These are phyloP conservation scores for Ophioninae sp. DNA, from an alignment of 2,888 invertebrate species.

Conservation along the genomic window DNA sequence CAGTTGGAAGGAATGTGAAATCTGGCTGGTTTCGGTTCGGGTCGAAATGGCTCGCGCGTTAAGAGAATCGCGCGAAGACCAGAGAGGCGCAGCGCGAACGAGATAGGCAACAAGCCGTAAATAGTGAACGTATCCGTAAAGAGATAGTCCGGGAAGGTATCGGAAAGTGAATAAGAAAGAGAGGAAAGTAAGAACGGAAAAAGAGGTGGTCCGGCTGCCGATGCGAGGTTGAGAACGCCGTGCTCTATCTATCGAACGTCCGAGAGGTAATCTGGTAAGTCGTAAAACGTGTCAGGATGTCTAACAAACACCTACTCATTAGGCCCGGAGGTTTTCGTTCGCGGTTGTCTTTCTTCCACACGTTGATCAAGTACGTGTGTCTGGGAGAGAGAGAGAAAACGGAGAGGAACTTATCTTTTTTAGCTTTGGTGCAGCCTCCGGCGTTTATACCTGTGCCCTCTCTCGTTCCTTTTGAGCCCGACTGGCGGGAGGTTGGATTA, in stretches of 20 bases:
- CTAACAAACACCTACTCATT: slow-evolving; percentile 80
- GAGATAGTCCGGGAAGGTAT: slow-evolving; percentile 39
- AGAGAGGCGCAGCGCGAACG: slow-evolving; percentile 43
- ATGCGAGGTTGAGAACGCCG: slow-evolving; percentile 49
- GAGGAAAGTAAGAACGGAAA: slow-evolving; percentile 21
- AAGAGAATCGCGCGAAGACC: slow-evolving; percentile 35
- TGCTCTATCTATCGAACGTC: slow-evolving; percentile 71
- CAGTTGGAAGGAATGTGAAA: slow-evolving; percentile 56
- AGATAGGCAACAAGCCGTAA: slow-evolving; percentile 43
- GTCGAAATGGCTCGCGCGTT: slow-evolving; percentile 5
- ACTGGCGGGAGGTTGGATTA: slow-evolving; percentile 70
- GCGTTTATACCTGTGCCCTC: slow-evolving; percentile 45
- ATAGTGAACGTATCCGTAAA: slow-evolving; percentile 33
- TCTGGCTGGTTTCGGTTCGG: slow-evolving; percentile 57
- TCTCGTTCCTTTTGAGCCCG: slow-evolving; percentile 31
- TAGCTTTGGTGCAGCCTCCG: slow-evolving; percentile 16
- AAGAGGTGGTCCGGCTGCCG: slow-evolving; percentile 52
- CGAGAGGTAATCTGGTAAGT: slow-evolving; percentile 78
- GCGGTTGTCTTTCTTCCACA: slow-evolving; percentile 57
- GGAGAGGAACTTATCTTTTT: slow-evolving; percentile 13
- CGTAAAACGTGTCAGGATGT: slow-evolving; percentile 80
- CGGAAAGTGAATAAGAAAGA: slow-evolving; percentile 32
- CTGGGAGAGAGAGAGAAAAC: background rate
- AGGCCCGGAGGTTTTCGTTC: slow-evolving; percentile 76
- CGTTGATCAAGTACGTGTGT: slow-evolving; percentile 2